Base-by-base conservation (phyloP, 2,888 invertebrate genomes). In the Marasmarcha lunaedactyla region DNA sequence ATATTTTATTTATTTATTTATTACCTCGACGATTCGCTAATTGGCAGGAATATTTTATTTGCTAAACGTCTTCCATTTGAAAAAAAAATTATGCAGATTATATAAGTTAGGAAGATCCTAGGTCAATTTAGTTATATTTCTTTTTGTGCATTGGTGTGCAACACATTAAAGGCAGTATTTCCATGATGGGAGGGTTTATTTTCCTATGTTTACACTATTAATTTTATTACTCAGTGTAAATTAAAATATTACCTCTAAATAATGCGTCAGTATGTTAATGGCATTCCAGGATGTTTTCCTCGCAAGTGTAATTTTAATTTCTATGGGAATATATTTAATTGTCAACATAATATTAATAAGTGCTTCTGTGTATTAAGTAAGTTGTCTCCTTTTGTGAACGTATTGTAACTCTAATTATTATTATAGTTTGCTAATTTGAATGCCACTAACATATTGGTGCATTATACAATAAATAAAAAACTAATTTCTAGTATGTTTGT, bases 131-230 rank as follows among this genome's bases (percentile, higher is more conserved):
- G 20, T 20, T 20, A 20, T 20, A 20, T 20, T 20, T 20, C 7
- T 5, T 20, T 20, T 20, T 20, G 7, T 20, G 20, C 20, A 20
- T 20, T 20, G 7, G 20, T 20, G 20, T 20, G 20, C 20, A 20
- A 20, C 20, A 20, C 20, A 7, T 5, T 20, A 20, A 20, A 20
- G 20, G 59, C 69, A 73, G 66, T 74, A 70, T 70, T 69, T 55
- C 50, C 54, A 55, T 57, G 48, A 57, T 62, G 70, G 74, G 73
- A 65, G 79, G 77, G 77, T 70, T 20, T 20, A 63, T 71, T n/a
- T 77, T 79, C 79, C 76, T 77, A 73, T 67, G 64, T 57, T 69
- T 70, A 74, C 70, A 69, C 68, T 71, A 69, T 72, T 74, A 73
- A 71, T 71, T 72, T 77, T 68, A 67, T 66, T 72, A 71, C 77